Base-by-base conservation (phyloP, 2,113 vertebrate species). In the Psophia crepitans region DNA sequence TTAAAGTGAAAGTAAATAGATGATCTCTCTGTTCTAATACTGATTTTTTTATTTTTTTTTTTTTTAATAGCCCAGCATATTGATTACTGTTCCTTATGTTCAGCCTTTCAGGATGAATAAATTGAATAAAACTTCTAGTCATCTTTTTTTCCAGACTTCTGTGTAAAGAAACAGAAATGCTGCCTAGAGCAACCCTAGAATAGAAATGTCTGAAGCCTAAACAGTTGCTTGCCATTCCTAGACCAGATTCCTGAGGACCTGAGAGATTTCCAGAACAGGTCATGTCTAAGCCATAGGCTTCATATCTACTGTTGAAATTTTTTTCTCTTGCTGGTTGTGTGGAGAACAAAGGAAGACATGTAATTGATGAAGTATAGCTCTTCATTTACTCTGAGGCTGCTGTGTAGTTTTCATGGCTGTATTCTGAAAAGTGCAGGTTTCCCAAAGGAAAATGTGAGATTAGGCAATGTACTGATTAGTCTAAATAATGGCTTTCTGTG, bases 201-300 rank as follows among this genome's bases (percentile, higher is more conserved):
- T 96, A 97, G 95, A 95, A 94, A 71, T 89, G 71, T 71, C 92
- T 93, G 95, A 92, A 96, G 79, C 80, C 83, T 68, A 57, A 96
- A 93, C 92, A 96, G 90, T 97, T 96, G 95, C 65, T 93, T 84
- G 71, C 76, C 85, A 53, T 96, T 96, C 93, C 90, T 95, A 89
- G 90, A 66, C 21, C 35, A 78, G 88, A 96, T 94, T 96, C 76
- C 74, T 90, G 83, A 87, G 64, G 90, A 90, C 68, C 27, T 78
- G 56, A n/a, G 90, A 94, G 88, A 94, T 96, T 96, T 95, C 85
- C 90, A 78, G 71, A 75, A 19, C 51, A 75, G 76, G 56, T 90
- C 48, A 76, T 75, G 39, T 39, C 20, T 60, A 81, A 89, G 48
- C 57, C 44, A 56, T 53, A 90, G 63, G 26, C 66, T 93, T 88